Percentiles rank a stretch among this genome's conserved stretches.
phyloP scores from a whole-genome alignment of 2,113 vertebrate genomes.

The Megaleporinus macrocephalus region DNA sequence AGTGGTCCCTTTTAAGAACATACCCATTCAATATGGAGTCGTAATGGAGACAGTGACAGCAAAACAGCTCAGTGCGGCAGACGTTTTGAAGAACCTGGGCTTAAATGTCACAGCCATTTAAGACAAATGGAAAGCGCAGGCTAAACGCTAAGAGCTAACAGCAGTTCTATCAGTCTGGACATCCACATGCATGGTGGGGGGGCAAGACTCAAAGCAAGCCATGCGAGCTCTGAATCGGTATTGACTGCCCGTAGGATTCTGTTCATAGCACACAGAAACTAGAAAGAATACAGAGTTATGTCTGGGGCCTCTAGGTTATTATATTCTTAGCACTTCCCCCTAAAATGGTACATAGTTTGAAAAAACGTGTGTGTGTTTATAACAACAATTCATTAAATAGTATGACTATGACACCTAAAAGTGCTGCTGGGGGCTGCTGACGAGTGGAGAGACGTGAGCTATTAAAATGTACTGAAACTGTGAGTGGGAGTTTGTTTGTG shows the following conservation, averaged over 20 bases:
- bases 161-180: constrained; percentile 16
- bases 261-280: background rate
- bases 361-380: background rate
- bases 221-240: constrained; percentile 30
- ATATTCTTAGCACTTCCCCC: constrained; percentile 9
- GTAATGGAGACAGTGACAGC: background rate
- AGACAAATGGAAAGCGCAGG: background rate
- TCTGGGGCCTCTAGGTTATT: constrained; percentile 17
- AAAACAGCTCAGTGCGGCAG: background rate
- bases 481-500: background rate
- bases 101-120: background rate
- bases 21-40: background rate
- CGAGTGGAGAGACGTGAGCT: background rate
- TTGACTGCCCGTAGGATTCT: constrained; percentile 3
- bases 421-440: constrained; percentile 15
- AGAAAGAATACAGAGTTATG: constrained; percentile 4
- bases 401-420: constrained; percentile 27
- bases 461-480: background rate
- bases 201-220: constrained; percentile 37
- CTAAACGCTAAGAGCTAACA: constrained; percentile 18
- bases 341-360: background rate
- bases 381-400: constrained; percentile 34
- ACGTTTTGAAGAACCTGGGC: constrained; percentile 4
- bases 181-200: constrained; percentile 14
- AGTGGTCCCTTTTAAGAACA: constrained; percentile 52